Conservation (phyloP, 2,113 vertebrate genomes). For the Nansenia antarctica region DNA sequence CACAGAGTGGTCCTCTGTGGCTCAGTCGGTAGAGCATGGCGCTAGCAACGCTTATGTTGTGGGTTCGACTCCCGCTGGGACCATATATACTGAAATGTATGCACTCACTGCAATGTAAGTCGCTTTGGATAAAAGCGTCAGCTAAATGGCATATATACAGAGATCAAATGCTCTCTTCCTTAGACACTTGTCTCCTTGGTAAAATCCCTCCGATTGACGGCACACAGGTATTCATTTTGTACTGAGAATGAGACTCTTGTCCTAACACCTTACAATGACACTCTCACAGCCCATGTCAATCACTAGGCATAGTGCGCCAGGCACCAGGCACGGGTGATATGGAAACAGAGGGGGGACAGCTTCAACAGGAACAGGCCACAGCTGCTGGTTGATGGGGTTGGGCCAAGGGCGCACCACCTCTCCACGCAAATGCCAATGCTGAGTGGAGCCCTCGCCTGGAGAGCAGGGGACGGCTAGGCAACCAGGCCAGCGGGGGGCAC, state of each 20-base stretch:
- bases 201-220: background rate
- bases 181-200: background rate
- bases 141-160: too few relatives aligned
- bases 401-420: slow-evolving; percentile 43
- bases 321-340: background rate
- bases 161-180: too few relatives aligned
- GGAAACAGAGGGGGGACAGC: slow-evolving; percentile 18
- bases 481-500: slow-evolving; percentile 67
- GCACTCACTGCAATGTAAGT: background rate
- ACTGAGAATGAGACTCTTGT: background rate
- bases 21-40: too few relatives aligned
- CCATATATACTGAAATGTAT: too few relatives aligned
- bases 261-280: background rate
- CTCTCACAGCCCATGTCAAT: slow-evolving; percentile 26
- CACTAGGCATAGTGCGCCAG: background rate
- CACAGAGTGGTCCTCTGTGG: too few relatives aligned
- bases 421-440: slow-evolving; percentile 54
- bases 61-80: too few relatives aligned
- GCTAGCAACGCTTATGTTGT: too few relatives aligned
- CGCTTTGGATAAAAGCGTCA: too few relatives aligned
- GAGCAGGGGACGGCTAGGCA: slow-evolving; percentile 61
- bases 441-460: slow-evolving; percentile 54
- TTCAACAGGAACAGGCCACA: slow-evolving; percentile 42
- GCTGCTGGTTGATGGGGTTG: slow-evolving; percentile 43
- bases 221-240: background rate